These are phyloP conservation scores for Pantala flavescens DNA, from an alignment of 1,140 invertebrate species.

Conservation along the genomic window DNA sequence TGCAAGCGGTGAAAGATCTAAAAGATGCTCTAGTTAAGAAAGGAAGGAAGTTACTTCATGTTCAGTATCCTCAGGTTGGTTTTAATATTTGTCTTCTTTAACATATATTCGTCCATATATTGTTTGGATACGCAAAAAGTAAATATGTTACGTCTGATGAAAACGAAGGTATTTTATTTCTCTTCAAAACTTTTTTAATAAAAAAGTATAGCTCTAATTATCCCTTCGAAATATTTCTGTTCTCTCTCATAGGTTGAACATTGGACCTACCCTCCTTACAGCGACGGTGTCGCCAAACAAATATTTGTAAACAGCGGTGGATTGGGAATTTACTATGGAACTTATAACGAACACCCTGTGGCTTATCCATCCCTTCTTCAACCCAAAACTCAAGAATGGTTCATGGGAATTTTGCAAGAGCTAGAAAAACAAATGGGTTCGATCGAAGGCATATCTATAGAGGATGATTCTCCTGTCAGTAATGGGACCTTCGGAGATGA, in stretches of 20 bases:
- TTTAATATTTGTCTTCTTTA: no score
- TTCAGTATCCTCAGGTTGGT: neutral
- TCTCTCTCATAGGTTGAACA: no score
- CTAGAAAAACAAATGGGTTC: neutral
- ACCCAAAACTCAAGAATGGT: neutral
- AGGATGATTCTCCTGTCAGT: slow-evolving; percentile 16
- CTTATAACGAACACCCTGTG: neutral
- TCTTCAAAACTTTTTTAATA: no score
- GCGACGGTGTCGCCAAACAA: neutral
- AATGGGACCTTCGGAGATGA: neutral
- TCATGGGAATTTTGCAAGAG: neutral
- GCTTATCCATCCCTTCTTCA: slow-evolving; percentile 12
- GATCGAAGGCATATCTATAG: slow-evolving; percentile 12
- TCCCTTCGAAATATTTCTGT: no score
- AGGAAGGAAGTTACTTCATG: slow-evolving; percentile 27
- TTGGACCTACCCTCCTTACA: neutral
- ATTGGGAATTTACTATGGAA: neutral
- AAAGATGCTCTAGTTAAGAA: slow-evolving; percentile 18
- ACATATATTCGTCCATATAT: no score
- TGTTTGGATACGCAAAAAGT: no score
- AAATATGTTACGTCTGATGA: no score
- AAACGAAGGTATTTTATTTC: no score
- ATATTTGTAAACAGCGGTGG: neutral
- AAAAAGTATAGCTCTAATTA: no score
- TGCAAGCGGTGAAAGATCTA: neutral